Percentiles rank a stretch among this genome's conserved stretches.
Evolutionary conservation across 2,888 invertebrate species (phyloP).

Genomic region (Quadriops clusia): DNA sequence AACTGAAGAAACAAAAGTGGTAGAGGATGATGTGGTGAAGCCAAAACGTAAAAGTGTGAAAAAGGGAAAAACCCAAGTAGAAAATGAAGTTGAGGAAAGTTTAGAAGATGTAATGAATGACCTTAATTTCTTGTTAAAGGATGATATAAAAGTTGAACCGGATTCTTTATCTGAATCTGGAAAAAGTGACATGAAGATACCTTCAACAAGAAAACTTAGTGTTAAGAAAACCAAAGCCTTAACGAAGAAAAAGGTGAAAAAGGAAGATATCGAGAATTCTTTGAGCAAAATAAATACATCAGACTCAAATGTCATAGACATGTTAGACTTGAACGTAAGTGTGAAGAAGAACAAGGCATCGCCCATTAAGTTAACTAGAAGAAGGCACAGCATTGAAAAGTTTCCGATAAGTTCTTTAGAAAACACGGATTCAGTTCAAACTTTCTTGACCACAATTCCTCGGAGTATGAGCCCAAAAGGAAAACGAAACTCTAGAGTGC

Average conservation of each 20-base stretch:
- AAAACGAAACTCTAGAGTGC: conserved; percentile 23
- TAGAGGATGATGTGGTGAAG: no score
- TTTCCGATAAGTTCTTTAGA: conserved; percentile 26
- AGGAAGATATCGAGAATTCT: conserved; percentile 30
- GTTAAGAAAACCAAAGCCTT: conserved; percentile 10
- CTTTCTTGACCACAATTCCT: conserved; percentile 26
- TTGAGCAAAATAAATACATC: conserved; percentile 27
- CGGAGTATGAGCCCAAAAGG: conserved; percentile 29
- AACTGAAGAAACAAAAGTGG: conserved; percentile 15
- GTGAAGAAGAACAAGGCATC: conserved; percentile 23
- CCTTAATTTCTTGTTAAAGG: conserved; percentile 25
- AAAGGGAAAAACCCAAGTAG: conserved; percentile 29
- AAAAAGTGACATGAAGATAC: conserved; percentile 20
- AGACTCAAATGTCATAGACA: conserved; percentile 33
- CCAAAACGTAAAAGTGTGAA: no score
- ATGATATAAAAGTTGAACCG: conserved; percentile 24
- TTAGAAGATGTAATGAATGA: conserved; percentile 34
- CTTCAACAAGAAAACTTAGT: conserved; percentile 10
- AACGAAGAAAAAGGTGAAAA: conserved; percentile 26
- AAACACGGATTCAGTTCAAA: conserved; percentile 16
- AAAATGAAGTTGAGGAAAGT: conserved; percentile 21
- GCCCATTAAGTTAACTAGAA: no score
- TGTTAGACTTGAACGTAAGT: conserved; percentile 33
- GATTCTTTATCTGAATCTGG: conserved; percentile 23
- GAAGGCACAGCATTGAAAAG: conserved; percentile 36